Conservation (phyloP, 1,140 invertebrate genomes). For the Alviniconcha marisindica region DNA sequence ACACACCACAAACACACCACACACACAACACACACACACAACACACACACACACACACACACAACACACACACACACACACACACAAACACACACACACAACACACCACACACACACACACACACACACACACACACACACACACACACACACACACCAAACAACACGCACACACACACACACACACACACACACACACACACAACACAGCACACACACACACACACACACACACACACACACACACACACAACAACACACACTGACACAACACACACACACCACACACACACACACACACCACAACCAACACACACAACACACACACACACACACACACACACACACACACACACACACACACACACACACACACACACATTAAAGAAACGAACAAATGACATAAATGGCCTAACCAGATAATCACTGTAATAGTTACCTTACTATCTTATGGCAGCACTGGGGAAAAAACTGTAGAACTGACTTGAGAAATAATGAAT, state of each 20-base stretch:
- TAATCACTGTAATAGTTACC: too few relatives aligned
- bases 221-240: constrained; percentile 21
- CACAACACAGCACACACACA: neutral
- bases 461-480: too few relatives aligned
- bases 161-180: constrained; percentile 1
- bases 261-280: neutral
- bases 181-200: constrained; percentile 4
- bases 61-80: neutral
- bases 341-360: neutral
- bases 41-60: constrained; percentile 1
- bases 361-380: neutral
- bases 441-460: too few relatives aligned
- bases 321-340: neutral
- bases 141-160: neutral
- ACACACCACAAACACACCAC: too few relatives aligned
- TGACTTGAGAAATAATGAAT: too few relatives aligned
- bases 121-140: neutral
- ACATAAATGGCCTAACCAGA: too few relatives aligned
- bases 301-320: neutral
- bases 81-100: neutral
- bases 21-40: too few relatives aligned
- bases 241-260: constrained; percentile 5
- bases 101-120: neutral
- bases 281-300: constrained; percentile 5
- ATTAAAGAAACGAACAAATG: neutral